Conservation (phyloP, 2,113 vertebrate species). For the Oncorhynchus tshawytscha region DNA sequence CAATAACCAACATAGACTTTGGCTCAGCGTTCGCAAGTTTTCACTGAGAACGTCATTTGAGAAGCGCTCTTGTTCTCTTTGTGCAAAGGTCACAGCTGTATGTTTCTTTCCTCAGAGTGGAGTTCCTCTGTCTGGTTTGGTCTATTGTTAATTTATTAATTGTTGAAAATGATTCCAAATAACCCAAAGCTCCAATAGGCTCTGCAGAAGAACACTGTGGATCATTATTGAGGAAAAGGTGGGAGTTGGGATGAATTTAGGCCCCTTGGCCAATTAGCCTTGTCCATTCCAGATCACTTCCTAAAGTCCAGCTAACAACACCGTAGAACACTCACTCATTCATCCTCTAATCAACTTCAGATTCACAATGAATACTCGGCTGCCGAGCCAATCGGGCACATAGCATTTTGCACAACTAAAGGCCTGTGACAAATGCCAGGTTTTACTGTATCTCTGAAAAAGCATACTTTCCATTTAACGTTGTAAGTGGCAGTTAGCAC, state of each 20-base stretch:
- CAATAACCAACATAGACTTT: background rate
- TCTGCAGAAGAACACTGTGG: background rate
- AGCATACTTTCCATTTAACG: conserved; percentile 27
- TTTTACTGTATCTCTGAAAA: conserved; percentile 6
- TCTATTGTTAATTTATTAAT: conserved; percentile 21
- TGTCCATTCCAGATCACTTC: conserved; percentile 13
- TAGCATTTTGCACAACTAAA: conserved; percentile 26
- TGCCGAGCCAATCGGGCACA: conserved; percentile 8
- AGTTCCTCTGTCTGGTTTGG: background rate
- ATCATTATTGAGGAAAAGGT: background rate
- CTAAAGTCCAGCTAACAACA: conserved; percentile 7
- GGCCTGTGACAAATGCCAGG: conserved; percentile 15
- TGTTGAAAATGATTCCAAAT: conserved; percentile 12
- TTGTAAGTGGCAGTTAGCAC: conserved; percentile 37
- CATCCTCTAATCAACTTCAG: conserved; percentile 33
- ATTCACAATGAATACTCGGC: conserved; percentile 23
- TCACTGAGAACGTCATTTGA: background rate
- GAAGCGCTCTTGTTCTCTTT: background rate
- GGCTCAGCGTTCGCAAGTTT: background rate
- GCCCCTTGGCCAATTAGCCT: background rate
- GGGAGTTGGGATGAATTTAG: background rate
- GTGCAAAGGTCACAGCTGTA: background rate
- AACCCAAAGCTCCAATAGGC: background rate
- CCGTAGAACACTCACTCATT: conserved; percentile 37
- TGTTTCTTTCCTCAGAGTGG: background rate